phyloP scores from a whole-genome alignment of 2,113 vertebrate species.

The Okapia johnstoni region DNA sequence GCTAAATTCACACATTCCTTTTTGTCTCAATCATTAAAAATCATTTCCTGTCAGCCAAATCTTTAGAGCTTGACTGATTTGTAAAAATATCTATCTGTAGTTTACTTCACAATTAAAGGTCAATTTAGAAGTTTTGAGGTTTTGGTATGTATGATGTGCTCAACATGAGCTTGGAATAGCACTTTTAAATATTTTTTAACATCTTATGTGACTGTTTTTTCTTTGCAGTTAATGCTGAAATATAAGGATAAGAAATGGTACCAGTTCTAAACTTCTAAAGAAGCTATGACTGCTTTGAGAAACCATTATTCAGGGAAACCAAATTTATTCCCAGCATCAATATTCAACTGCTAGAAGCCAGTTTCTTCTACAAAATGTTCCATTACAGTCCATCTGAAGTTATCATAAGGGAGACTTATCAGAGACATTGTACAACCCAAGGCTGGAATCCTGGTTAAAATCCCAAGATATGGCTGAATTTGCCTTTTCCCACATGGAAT shows the following conservation, averaged over 20 bases:
- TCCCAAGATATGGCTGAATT: constrained; percentile 51
- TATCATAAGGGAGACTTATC: constrained; percentile 52
- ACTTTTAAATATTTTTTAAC: not conserved
- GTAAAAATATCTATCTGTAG: not conserved
- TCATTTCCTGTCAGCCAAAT: not conserved
- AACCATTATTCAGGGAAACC: constrained; percentile 77
- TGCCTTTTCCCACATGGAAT: constrained; percentile 63
- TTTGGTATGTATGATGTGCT: constrained; percentile 4
- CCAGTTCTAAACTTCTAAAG: constrained; percentile 89
- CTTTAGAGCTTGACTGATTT: not conserved
- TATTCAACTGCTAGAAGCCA: constrained; percentile 73
- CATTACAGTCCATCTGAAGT: constrained; percentile 71
- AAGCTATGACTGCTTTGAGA: constrained; percentile 73
- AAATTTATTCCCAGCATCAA: constrained; percentile 77
- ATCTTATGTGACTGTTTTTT: constrained; percentile 40
- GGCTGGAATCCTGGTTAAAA: constrained; percentile 49
- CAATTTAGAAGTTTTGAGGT: constrained; percentile 6
- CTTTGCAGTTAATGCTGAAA: constrained; percentile 95
- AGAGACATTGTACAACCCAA: constrained; percentile 57
- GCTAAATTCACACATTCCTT: not conserved
- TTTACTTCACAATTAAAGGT: not conserved
- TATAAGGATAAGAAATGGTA: constrained; percentile 99
- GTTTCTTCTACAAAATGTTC: constrained; percentile 76
- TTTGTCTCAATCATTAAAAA: not conserved
- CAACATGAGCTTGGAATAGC: not conserved